Evolutionary conservation across 2,113 vertebrate species (phyloP).

Genomic region (Xenopus laevis): DNA sequence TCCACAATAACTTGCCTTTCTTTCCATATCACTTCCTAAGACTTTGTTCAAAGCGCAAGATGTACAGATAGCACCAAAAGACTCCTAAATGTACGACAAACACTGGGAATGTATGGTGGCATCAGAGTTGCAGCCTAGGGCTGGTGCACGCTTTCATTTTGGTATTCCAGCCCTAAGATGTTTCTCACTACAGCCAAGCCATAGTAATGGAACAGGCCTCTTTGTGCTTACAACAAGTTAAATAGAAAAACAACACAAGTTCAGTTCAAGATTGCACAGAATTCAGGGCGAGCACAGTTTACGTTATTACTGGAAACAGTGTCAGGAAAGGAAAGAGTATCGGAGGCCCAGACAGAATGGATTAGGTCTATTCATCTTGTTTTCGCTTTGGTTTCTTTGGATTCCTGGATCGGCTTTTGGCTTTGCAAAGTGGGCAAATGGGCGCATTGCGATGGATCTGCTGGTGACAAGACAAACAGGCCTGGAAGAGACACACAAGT

Average conservation of each 20-base stretch:
- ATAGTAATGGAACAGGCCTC: slow-evolving; percentile 29
- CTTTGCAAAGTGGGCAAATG: slow-evolving; percentile 96
- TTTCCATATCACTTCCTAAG: not conserved
- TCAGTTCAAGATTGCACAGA: slow-evolving; percentile 38
- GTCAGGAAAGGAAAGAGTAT: not conserved
- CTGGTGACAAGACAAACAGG: slow-evolving; percentile 95
- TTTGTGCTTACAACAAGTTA: slow-evolving; percentile 43
- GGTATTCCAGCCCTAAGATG: slow-evolving; percentile 1
- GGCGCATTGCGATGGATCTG: slow-evolving; percentile 97
- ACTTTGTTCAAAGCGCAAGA: slow-evolving; percentile 5
- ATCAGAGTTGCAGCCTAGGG: slow-evolving; percentile 25
- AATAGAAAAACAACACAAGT: slow-evolving; percentile 45
- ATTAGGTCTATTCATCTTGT: slow-evolving; percentile 83
- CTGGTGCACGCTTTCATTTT: not conserved
- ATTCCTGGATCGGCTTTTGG: slow-evolving; percentile 96
- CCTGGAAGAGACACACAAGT: slow-evolving; percentile 60
- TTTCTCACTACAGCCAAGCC: slow-evolving; percentile 16
- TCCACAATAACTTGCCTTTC: not conserved
- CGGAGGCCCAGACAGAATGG: not conserved
- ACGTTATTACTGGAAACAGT: slow-evolving; percentile 34
- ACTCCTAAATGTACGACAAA: slow-evolving; percentile 19
- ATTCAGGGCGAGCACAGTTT: slow-evolving; percentile 23
- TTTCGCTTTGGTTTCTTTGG: slow-evolving; percentile 98
- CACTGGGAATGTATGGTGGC: slow-evolving; percentile 32
- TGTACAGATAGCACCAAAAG: slow-evolving; percentile 29